Evolutionary conservation across 2,113 vertebrate species (phyloP).

Genomic region (Gobiocypris rarus): DNA sequence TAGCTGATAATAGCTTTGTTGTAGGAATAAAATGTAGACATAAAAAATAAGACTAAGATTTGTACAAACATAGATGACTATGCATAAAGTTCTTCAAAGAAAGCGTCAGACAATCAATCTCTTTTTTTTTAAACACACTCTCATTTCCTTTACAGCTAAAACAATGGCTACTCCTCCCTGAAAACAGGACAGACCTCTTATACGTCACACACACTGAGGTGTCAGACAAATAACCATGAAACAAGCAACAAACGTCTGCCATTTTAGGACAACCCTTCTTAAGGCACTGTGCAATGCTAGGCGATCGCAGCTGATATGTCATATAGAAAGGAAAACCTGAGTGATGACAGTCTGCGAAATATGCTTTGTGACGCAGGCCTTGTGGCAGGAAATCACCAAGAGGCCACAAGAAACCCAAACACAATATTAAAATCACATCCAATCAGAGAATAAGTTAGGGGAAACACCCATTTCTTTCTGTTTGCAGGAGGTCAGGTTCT

Average conservation of each 20-base stretch:
- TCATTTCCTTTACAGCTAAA: constrained; percentile 4
- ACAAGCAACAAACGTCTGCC: not conserved
- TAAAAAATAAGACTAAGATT: too few relatives aligned
- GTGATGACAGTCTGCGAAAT: not conserved
- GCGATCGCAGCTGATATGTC: not conserved
- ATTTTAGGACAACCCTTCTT: constrained; percentile 8
- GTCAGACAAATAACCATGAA: not conserved
- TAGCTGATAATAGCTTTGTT: too few relatives aligned
- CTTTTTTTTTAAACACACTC: not conserved
- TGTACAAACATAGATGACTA: not conserved
- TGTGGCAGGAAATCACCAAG: not conserved
- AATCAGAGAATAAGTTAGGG: constrained; percentile 28
- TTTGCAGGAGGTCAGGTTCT: not conserved
- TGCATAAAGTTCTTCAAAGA: not conserved
- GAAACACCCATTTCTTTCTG: constrained; percentile 41
- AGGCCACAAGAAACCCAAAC: not conserved
- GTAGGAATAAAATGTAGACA: too few relatives aligned
- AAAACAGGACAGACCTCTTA: constrained; percentile 7
- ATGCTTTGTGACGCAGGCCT: not conserved
- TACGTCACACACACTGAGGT: not conserved
- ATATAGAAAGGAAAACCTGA: not conserved
- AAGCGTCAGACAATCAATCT: not conserved
- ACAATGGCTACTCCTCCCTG: constrained; percentile 2
- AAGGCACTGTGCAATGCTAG: not conserved
- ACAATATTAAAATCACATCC: constrained; percentile 7